Base-by-base conservation (phyloP, 2,113 vertebrate species). In the Myrmecophaga tridactyla region DNA sequence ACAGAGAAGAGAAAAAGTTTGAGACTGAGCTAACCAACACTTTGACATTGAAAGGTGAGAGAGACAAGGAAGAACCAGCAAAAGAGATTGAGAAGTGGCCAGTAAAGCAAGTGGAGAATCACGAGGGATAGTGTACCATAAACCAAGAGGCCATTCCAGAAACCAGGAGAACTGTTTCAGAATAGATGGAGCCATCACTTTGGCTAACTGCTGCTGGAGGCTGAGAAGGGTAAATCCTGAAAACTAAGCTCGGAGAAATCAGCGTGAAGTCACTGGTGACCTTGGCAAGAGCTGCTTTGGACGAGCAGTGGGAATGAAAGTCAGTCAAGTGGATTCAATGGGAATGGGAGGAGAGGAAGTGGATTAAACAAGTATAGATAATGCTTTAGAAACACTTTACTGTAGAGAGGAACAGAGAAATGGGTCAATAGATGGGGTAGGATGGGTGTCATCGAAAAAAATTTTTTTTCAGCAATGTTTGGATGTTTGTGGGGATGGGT, bases 261-360 rank as follows among this genome's bases (percentile, higher is more conserved):
- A 46, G 41, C 12, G 0, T 0, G 23, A 86, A 34, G 62, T 72
- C 5, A 0, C 31, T 25, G 15, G 20, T 18, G 29, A 77, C 36
- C 76, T 7, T 9, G 20, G 58, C 15, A 46, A 39, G 53, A 29
- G 13, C 12, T 88, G 17, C 27, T 48, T 41, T 69, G 34, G 27
- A 69, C 67, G 62, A 70, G 15, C 9, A 11, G 1, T 34, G 31
- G 58, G 51, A 78, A 29, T 39, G 58, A 29, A 53, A 89, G 29
- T 4, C 12, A 6, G 39, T 34, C 12, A 1, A 73, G 31, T 11
- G 80, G 12, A 10, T 60, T 94, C 5, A 3, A 60, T 53, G 81
- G 3, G 34, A 65, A 27, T 18, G 13, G 17, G 41, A 82, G 51
- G 10, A 10, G 21, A 87, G 6, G 21, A 9, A 13, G 0, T 39